Percentiles rank a stretch among this genome's conserved stretches.
Evolutionary conservation across 2,113 vertebrate species (phyloP).

Genomic region (Charadrius vociferus): DNA sequence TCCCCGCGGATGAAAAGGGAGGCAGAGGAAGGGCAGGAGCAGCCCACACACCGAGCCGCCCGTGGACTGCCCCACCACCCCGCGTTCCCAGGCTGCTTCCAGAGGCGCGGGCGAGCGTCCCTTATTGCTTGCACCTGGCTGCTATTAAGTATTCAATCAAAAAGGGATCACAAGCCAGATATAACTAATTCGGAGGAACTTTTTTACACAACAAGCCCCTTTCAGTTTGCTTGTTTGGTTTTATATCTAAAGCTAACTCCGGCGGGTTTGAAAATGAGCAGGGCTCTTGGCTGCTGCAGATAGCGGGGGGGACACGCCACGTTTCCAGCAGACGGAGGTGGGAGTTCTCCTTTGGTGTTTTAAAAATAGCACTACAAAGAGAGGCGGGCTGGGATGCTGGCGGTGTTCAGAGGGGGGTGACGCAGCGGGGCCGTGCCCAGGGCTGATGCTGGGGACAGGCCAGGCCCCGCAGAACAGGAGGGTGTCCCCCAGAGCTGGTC

Average conservation of each 20-base stretch:
- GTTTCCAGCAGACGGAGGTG: constrained; percentile 41
- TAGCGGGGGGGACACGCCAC: not conserved
- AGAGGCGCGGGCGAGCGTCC: not conserved
- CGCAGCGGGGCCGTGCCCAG: not conserved
- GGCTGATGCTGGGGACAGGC: not conserved
- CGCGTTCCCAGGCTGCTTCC: constrained; percentile 52
- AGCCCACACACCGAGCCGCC: constrained; percentile 55
- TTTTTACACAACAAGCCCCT: constrained; percentile 54
- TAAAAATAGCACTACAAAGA: constrained; percentile 60
- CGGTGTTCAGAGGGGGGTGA: not conserved
- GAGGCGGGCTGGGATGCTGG: not conserved
- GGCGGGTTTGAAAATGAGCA: constrained; percentile 45
- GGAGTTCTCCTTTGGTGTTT: constrained; percentile 52
- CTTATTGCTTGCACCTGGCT: constrained; percentile 70
- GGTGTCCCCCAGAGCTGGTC: not conserved
- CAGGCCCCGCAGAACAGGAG: not conserved
- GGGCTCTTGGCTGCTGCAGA: constrained; percentile 17
- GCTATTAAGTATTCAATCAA: constrained; percentile 74
- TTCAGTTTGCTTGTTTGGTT: constrained; percentile 55
- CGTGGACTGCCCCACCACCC: constrained; percentile 28
- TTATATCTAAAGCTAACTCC: constrained; percentile 31
- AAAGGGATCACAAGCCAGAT: constrained; percentile 72
- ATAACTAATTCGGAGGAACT: constrained; percentile 67
- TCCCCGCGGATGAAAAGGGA: not conserved
- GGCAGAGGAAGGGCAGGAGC: constrained; percentile 56